Evolutionary conservation across 1,140 invertebrate species (phyloP).

Genomic region (Drosophila bifasciata): DNA sequence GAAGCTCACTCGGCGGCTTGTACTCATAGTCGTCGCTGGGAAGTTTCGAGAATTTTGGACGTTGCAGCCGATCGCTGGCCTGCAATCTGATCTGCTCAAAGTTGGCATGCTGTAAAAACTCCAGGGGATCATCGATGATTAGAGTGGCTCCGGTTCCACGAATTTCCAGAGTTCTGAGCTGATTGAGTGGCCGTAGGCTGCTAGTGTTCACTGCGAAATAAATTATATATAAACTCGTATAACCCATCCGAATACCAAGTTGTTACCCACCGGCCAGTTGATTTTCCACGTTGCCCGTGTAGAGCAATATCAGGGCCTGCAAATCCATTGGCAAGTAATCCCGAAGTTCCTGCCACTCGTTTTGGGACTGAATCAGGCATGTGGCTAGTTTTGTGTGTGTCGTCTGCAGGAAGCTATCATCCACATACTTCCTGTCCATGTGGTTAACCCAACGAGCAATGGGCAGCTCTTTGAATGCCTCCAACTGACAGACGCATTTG

Average conservation of each 20-base stretch:
- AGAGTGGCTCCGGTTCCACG: constrained; percentile 84
- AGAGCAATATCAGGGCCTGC: constrained; percentile 85
- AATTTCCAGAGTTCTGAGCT: constrained; percentile 86
- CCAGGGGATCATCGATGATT: constrained; percentile 83
- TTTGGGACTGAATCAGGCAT: constrained; percentile 85
- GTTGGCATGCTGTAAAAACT: constrained; percentile 84
- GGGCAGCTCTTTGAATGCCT: constrained; percentile 84
- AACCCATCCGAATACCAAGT: not conserved
- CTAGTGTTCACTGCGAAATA: constrained; percentile 84
- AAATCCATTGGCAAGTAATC: constrained; percentile 85
- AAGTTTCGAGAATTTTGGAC: constrained; percentile 68
- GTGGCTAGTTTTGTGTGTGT: constrained; percentile 85
- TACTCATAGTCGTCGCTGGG: constrained; percentile 74
- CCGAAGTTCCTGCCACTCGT: constrained; percentile 84
- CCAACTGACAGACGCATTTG: constrained; percentile 84
- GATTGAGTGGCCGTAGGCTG: constrained; percentile 85
- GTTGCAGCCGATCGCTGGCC: constrained; percentile 73
- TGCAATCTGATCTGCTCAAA: constrained; percentile 81
- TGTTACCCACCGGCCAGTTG: constrained; percentile 60
- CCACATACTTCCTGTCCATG: constrained; percentile 45
- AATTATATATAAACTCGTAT: not conserved
- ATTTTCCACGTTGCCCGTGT: constrained; percentile 84
- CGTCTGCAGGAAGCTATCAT: constrained; percentile 65
- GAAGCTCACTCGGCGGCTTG: constrained; percentile 64
- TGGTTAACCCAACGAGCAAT: constrained; percentile 85